phyloP scores from a whole-genome alignment of 2,888 invertebrate genomes.

The Troides aeacus region DNA sequence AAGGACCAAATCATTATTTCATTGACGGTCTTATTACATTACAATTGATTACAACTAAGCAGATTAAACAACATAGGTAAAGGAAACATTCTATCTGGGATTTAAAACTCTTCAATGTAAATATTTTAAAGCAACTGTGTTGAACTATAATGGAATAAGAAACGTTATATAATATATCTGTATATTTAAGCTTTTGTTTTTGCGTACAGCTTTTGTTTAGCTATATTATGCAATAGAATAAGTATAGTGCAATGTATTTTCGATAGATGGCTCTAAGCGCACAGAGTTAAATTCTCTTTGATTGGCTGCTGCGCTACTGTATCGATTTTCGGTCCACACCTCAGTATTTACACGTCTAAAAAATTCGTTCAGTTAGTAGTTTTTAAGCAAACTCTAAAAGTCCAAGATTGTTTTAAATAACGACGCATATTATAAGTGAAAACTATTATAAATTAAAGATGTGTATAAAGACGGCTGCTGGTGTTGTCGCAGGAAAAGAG shows the following conservation, averaged over 20 bases:
- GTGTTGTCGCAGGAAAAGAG: conserved; percentile 27
- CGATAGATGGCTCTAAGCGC: conserved; percentile 60
- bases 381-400: conserved; percentile 15
- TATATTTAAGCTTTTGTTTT: too few species aligned
- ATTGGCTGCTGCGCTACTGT: conserved; percentile 72
- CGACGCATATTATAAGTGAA: background rate
- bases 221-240: background rate
- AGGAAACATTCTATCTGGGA: too few species aligned
- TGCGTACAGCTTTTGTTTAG: background rate
- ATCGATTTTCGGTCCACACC: conserved; percentile 65
- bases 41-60: too few species aligned
- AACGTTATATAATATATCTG: too few species aligned
- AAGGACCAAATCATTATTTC: too few species aligned
- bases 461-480: conserved; percentile 15
- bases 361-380: conserved; percentile 40
- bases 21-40: too few species aligned
- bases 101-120: too few species aligned
- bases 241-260: background rate
- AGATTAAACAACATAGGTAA: too few species aligned
- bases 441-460: background rate
- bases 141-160: too few species aligned
- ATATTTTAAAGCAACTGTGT: too few species aligned
- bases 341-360: conserved; percentile 60
- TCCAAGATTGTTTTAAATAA: background rate
- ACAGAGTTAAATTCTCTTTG: conserved; percentile 52